Percentiles rank a stretch among this genome's conserved stretches.
Evolutionary conservation across 2,888 invertebrate species (phyloP).

Genomic region (Dimorphilus gyrociliatus): DNA sequence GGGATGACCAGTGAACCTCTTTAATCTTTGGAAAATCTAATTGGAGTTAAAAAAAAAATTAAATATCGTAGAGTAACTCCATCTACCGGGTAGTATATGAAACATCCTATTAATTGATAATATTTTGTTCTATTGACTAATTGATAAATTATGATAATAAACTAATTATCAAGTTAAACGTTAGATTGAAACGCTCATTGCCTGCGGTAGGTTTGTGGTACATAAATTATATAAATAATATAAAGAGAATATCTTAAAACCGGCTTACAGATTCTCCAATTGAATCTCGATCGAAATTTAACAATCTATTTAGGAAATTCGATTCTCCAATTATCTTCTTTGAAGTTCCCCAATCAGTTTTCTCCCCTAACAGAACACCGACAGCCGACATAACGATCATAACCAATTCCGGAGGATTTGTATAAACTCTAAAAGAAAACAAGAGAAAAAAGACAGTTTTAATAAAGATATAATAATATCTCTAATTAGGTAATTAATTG

Average conservation of each 20-base stretch:
- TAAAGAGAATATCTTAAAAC: no score
- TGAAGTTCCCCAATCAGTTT: constrained; percentile 33
- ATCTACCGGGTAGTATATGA: no score
- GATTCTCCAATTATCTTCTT: constrained; percentile 30
- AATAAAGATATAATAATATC: background rate
- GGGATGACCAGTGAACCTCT: constrained; percentile 28
- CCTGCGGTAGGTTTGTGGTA: no score
- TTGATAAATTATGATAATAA: background rate
- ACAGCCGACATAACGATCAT: constrained; percentile 33
- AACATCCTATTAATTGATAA: no score
- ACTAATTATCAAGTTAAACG: background rate
- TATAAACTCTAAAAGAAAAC: constrained; percentile 22
- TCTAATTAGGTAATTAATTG: background rate
- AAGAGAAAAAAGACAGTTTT: background rate
- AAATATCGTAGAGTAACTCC: no score
- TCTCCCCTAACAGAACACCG: constrained; percentile 31
- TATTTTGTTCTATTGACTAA: background rate
- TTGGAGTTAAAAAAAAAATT: constrained; percentile 1
- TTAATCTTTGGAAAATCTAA: constrained; percentile 28
- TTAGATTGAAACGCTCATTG: background rate
- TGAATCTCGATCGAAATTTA: constrained; percentile 34
- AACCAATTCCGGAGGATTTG: constrained; percentile 28
- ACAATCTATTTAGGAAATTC: constrained; percentile 28
- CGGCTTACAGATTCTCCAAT: no score
- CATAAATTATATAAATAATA: no score